Evolutionary conservation across 2,888 invertebrate species (phyloP), one percentile per base, ranked within the genome.

Genomic region (Sminthurinus aureus): DNA sequence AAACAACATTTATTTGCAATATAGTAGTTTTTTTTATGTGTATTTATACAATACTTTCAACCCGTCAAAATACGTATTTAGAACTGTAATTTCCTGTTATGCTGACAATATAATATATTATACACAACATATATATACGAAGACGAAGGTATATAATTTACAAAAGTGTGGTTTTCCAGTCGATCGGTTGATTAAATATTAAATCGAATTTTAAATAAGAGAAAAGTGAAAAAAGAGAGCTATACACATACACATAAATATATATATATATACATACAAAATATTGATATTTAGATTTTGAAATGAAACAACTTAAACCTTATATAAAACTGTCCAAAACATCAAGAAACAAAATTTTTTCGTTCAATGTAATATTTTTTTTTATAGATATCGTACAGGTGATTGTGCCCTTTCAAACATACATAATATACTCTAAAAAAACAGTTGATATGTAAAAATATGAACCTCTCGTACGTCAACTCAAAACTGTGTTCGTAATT

Each of bases 71-170:
- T 20, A 67, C 11, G 20, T n/a, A 15, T 67, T n/a, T 67, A 22
- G 67, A 67, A 67, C 22, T 67, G 20, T 38, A 4, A 38, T 38
- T 38, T 38, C 3, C 38, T 38, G 38, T 6, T 38, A 58, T 58
- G 9, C 13, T 58, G 18, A 58, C 58, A 58, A 58, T 13, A 15
- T 58, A 6, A 58, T 58, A 58, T 58, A n/a, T n/a, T n/a, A n/a
- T n/a, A n/a, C n/a, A n/a, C n/a, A n/a, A n/a, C n/a, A n/a, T n/a
- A n/a, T n/a, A n/a, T n/a, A n/a, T n/a, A n/a, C n/a, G n/a, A n/a
- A n/a, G n/a, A n/a, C n/a, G n/a, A n/a, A n/a, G n/a, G n/a, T n/a
- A 58, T 58, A 58, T 58, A 58, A 58, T 58, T 58, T 58, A 58
- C 15, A 58, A 58, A 58, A 13, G 13, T 58, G 58, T 58, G 18